phyloP scores from a whole-genome alignment of 1,140 invertebrate species.

The Pseudomyrmex flavicornis region DNA sequence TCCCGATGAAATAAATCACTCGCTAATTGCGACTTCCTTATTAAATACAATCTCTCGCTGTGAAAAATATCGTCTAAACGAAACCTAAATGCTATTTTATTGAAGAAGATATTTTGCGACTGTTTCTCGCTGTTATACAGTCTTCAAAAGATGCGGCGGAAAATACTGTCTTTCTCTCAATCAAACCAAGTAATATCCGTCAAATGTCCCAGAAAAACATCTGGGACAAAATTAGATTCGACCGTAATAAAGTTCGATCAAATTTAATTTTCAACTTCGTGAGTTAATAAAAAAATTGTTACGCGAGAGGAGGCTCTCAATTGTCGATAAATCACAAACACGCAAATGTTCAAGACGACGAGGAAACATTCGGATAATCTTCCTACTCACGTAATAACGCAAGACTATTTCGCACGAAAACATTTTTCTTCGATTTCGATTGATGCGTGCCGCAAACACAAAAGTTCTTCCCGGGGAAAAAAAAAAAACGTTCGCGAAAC shows the following conservation, averaged over 20 bases:
- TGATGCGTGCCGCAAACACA: not conserved
- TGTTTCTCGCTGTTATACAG: too few relatives aligned
- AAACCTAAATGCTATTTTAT: not conserved
- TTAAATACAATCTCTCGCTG: conserved; percentile 20
- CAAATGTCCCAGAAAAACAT: not conserved
- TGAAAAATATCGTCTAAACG: not conserved
- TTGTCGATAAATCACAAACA: too few relatives aligned
- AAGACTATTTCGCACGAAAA: not conserved
- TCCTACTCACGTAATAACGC: not conserved
- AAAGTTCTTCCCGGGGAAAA: not conserved
- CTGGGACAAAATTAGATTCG: not conserved
- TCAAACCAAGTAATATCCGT: not conserved
- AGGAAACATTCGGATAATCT: not conserved
- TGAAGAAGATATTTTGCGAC: too few relatives aligned
- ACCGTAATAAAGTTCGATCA: not conserved
- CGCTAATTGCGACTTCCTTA: conserved; percentile 47
- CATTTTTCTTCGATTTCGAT: conserved; percentile 12
- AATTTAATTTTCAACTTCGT: conserved; percentile 2
- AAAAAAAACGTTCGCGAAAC: not conserved
- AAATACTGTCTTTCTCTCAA: not conserved
- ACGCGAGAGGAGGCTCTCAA: not conserved
- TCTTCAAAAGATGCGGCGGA: not conserved
- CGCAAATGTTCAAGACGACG: too few relatives aligned
- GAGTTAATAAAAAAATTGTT: not conserved
- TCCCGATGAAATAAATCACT: conserved; percentile 29